Evolutionary conservation across 53 echinoderm and acorn worm genomes (phyloP), one percentile per base, ranked within the genome.

Genomic region (Holothuria leucospilota): DNA sequence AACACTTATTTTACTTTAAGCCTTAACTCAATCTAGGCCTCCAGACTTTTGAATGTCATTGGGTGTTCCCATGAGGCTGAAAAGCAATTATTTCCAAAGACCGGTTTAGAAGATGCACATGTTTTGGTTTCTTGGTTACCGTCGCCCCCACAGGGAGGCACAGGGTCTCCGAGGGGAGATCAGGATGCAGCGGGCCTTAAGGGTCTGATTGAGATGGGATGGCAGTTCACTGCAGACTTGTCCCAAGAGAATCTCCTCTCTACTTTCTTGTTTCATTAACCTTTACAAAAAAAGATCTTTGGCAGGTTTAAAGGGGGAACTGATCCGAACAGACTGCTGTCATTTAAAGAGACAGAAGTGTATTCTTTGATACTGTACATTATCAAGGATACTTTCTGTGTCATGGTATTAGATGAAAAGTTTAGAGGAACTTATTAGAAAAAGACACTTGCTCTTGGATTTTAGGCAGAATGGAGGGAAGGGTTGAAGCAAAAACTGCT

Each of bases 1-100:
- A 61, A 59, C 80, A 80, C 80, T 80, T 80, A 60, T 60, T 80
- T 61, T 80, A 59, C 38, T 61, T 29, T 18, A 51, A 75, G 75
- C 75, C 75, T 75, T 56, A 75, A 75, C 75, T 75, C 75, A 52
- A 75, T 75, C 75, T 80, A 80, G 63, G 80, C 80, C 80, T 80
- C 80, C 80, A 80, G 80, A 80, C 80, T 80, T 67, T 80, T 80
- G 80, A 80, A 80, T 80, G 80, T 80, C 80, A 80, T 34, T 60
- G 80, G 80, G 80, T 80, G 80, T 29, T 80, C 80, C 80, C 80
- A 60, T 21, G 80, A 59, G 80, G 80, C 60, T 39, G 20, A 80
- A 80, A 80, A 80, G 80, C 80, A 80, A 80, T 80, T 80, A 80
- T 80, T 60, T 59, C 61, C 80, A 80, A 80, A 61, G 80, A 80